Evolutionary conservation across 1,140 invertebrate species (phyloP).

Genomic region (Gryon sp.): DNA sequence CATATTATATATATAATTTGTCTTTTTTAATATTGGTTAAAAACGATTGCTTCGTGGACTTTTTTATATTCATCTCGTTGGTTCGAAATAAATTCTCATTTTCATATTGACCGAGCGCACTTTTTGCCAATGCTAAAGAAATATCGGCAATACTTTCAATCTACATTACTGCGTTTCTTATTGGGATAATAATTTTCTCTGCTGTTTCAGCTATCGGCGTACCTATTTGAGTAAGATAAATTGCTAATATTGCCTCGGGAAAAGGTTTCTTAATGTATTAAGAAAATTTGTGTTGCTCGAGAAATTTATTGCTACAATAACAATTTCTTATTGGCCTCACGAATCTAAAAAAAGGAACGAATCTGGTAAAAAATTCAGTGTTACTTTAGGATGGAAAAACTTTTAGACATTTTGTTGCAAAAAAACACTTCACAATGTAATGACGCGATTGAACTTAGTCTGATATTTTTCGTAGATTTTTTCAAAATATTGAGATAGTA

Average conservation of each 20-base stretch:
- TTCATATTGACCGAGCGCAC: slow-evolving; percentile 47
- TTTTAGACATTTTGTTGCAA: too few relatives aligned
- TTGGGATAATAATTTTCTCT: slow-evolving; percentile 62
- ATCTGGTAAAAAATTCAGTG: slow-evolving; percentile 38
- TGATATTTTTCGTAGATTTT: too few relatives aligned
- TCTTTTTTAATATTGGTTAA: slow-evolving; percentile 19
- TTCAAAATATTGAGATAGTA: too few relatives aligned
- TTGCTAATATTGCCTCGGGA: slow-evolving; percentile 59
- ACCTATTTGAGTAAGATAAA: slow-evolving; percentile 63
- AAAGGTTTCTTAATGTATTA: slow-evolving; percentile 60
- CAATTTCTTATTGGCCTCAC: slow-evolving; percentile 56
- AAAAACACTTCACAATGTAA: too few relatives aligned
- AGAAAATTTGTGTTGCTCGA: slow-evolving; percentile 57
- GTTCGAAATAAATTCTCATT: slow-evolving; percentile 56
- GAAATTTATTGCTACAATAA: slow-evolving; percentile 60
- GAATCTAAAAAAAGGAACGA: slow-evolving; percentile 53
- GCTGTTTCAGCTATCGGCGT: slow-evolving; percentile 56
- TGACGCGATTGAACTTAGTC: too few relatives aligned
- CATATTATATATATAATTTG: too few relatives aligned
- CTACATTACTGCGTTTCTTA: slow-evolving; percentile 58
- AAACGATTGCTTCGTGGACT: background rate
- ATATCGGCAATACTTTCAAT: slow-evolving; percentile 60
- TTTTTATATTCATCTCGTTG: slow-evolving; percentile 41
- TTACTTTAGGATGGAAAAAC: slow-evolving; percentile 2
- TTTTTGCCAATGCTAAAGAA: slow-evolving; percentile 56